Evolutionary conservation across 2,797 vertebrate species (phyloP).

Genomic region (Spinus olivaceus): DNA sequence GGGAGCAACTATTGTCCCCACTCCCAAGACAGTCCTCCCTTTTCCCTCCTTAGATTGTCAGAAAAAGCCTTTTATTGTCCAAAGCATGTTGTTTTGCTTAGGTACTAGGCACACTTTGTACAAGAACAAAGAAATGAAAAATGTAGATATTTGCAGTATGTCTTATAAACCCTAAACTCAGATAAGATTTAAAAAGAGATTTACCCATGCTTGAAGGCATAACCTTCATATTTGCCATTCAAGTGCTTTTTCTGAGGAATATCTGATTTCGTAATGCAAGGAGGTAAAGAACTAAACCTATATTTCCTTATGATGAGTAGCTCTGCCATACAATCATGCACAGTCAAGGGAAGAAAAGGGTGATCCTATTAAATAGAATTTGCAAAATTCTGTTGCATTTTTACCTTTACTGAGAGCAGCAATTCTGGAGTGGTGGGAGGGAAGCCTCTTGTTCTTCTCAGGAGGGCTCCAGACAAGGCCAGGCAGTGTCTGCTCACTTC

Average conservation of each 20-base stretch:
- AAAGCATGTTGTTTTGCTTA: not conserved
- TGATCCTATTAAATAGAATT: not conserved
- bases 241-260: not conserved
- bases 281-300: not conserved
- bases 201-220: not conserved
- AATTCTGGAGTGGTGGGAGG: not conserved
- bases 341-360: not conserved
- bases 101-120: not conserved
- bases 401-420: not conserved
- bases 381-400: not conserved
- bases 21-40: not conserved
- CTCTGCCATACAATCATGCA: not conserved
- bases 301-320: not conserved
- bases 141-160: not conserved
- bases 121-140: not conserved
- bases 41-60: not conserved
- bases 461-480: not conserved
- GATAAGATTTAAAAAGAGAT: not conserved
- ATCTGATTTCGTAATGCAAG: not conserved
- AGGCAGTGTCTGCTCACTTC: not conserved
- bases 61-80: not conserved
- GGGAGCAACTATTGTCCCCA: not conserved
- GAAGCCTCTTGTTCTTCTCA: not conserved
- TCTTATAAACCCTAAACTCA: not conserved
- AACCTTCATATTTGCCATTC: not conserved